These are phyloP conservation scores for Hypanus sabinus DNA, from an alignment of 2,113 vertebrate genomes.

Conservation along the genomic window DNA sequence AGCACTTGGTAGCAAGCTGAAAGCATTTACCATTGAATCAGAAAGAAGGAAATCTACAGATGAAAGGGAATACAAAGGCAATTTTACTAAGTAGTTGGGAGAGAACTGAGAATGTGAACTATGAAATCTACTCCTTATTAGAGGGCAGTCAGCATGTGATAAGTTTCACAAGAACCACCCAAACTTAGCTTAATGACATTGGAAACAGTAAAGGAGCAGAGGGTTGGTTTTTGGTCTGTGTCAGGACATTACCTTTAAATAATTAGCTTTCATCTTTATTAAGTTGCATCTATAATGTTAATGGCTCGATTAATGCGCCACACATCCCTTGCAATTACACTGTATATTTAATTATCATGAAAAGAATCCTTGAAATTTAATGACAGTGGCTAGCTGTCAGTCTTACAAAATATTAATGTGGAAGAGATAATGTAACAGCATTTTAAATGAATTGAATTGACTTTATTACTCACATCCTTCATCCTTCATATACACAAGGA, in stretches of 20 bases:
- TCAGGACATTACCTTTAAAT: background rate
- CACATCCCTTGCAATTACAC: background rate
- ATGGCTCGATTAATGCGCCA: background rate
- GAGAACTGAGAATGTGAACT: background rate
- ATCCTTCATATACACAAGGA: no score
- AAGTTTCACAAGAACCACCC: background rate
- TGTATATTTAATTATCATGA: background rate
- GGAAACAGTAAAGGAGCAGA: background rate
- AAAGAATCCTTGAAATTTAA: background rate
- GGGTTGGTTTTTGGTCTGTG: background rate
- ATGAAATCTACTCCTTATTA: background rate
- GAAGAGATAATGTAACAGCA: background rate
- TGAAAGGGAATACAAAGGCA: background rate
- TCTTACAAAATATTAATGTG: background rate
- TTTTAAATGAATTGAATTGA: background rate
- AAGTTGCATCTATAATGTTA: background rate
- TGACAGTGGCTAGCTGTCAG: background rate
- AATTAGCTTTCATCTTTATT: background rate
- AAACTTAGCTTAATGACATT: background rate
- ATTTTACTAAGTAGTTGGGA: background rate
- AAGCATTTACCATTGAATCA: background rate
- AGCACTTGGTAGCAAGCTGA: background rate
- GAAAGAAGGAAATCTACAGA: background rate
- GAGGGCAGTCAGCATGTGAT: background rate
- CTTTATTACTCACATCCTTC: no score